phyloP scores from a whole-genome alignment of 2,113 vertebrate species.

The pig (Sus scrofa) region T2T-Sscrofa CM000825.6:41230501-41231000 shows the following conservation, averaged over 20 bases:
- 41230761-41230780: background rate
- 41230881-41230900: background rate
- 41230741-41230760: background rate
- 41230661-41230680: background rate
- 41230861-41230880: background rate
- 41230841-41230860: background rate
- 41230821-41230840: background rate
- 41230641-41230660: background rate
- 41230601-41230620: background rate
- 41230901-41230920: background rate
- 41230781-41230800: background rate
- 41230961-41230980: background rate
- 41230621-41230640: background rate
- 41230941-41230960: background rate
- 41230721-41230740: background rate
- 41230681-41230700: background rate
- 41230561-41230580: background rate
- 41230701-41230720: background rate
- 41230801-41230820: background rate
- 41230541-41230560: background rate
- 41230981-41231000: background rate
- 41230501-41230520: background rate
- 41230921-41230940: background rate
- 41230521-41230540: background rate
- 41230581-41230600: background rate